Base-by-base conservation (phyloP, 2,797 vertebrate genomes). In the Eulemur mongoz region DNA sequence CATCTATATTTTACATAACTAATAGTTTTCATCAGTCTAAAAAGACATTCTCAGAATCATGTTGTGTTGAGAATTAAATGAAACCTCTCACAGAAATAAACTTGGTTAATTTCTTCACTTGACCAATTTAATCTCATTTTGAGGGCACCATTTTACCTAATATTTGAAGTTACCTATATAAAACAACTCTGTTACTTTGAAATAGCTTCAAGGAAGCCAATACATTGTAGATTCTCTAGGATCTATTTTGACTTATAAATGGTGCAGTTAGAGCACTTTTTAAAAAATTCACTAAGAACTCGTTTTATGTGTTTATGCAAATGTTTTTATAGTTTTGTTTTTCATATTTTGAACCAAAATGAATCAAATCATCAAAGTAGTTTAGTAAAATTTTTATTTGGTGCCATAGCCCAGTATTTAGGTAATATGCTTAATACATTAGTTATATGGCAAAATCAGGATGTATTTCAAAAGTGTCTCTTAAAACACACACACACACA, bases 281-380 rank as follows among this genome's bases (percentile, higher is more conserved):
- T 38, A 40, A 76, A 79, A 45, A 83, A 72, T 63, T 22, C 23
- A 40, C 12, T 45, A 50, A 5, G 12, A 78, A 83, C 10, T 96
- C 93, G 48, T 98, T 97, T 97, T 83, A 93, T 80, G 93, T 75
- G 87, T 67, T 97, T 79, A 87, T 50, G 4, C 22, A 92, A 75
- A 84, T 97, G 76, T 67, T 97, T 97, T 91, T 35, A 91, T 61
- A 87, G 93, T 92, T 93, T 95, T 82, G 6, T 48, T 75, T 78
- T 96, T 94, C 87, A 70, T 76, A 94, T 91, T 97, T 92, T 94
- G 89, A 97, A 93, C 92, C 80, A 78, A 96, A 98, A 95, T 95
- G 50, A 93, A 95, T 96, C 15, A 91, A 87, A 69, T 98, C 81
- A 97, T 92, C 38, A 97, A 93, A 97, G 97, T 50, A 96, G 43